phyloP scores from a whole-genome alignment of 2,113 vertebrate species.

The Talpa occidentalis region DNA sequence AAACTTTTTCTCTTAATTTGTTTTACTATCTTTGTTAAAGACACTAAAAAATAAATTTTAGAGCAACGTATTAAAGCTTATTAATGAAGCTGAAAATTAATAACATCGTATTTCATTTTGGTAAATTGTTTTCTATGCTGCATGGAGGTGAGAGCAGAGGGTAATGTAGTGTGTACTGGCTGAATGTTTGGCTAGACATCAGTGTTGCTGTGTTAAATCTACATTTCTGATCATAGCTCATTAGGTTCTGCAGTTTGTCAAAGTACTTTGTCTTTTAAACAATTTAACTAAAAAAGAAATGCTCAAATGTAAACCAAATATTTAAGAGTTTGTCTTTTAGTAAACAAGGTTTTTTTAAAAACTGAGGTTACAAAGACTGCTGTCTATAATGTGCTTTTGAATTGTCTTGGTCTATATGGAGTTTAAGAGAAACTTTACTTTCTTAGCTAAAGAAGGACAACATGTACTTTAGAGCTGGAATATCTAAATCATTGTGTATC shows the following conservation, averaged over 20 bases:
- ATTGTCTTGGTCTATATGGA: constrained; percentile 19
- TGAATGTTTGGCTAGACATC: constrained; percentile 2
- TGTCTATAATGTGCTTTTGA: background rate
- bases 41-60: constrained; percentile 49
- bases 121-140: constrained; percentile 53
- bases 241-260: constrained; percentile 28
- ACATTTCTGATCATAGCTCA: background rate
- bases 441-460: background rate
- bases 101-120: constrained; percentile 57
- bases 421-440: background rate
- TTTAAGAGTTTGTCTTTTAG: constrained; percentile 6
- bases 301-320: background rate
- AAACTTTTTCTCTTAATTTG: background rate
- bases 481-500: background rate
- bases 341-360: constrained; percentile 25
- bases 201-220: constrained; percentile 36
- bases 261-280: background rate
- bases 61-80: constrained; percentile 52
- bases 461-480: background rate
- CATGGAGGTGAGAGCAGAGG: constrained; percentile 10
- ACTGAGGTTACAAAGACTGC: background rate
- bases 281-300: constrained; percentile 33
- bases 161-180: background rate
- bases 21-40: background rate
- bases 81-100: constrained; percentile 71